Conservation (phyloP, 2,113 vertebrate species). For the Lophura nycthemera region DNA sequence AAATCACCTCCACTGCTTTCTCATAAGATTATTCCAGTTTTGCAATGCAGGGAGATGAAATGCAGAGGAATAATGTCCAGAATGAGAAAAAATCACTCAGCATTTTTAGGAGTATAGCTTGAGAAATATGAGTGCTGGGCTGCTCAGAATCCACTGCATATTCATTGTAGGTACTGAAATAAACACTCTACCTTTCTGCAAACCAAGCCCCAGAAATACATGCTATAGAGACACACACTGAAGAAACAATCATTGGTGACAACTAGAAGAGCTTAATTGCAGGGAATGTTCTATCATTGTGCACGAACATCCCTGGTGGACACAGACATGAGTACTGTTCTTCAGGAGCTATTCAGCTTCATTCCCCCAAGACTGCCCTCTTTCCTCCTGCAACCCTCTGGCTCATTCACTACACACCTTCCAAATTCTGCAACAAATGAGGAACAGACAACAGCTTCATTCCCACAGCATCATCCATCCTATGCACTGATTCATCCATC, state of each 20-base stretch:
- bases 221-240: not conserved
- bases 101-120: not conserved
- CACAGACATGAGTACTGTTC: not conserved
- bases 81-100: not conserved
- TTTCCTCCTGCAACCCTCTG: conserved; percentile 19
- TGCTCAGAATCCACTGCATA: not conserved
- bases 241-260: not conserved
- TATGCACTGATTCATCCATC: conserved; percentile 69
- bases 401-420: conserved; percentile 72
- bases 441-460: conserved; percentile 73
- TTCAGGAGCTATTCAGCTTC: not conserved
- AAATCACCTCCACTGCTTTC: not conserved
- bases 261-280: not conserved
- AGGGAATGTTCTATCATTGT: not conserved
- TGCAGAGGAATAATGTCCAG: not conserved
- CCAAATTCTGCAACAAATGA: conserved; percentile 76
- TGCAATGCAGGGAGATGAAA: not conserved
- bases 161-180: not conserved
- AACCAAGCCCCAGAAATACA: not conserved
- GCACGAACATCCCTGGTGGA: not conserved
- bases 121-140: not conserved
- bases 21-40: not conserved
- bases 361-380: conserved; percentile 16
- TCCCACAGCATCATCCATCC: conserved; percentile 69
- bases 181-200: not conserved